A percentile compares a stretch with the other conserved stretches of the same genome.
Evolutionary conservation across 2,797 vertebrate species (phyloP).

Genomic region (Sternotherus odoratus): DNA sequence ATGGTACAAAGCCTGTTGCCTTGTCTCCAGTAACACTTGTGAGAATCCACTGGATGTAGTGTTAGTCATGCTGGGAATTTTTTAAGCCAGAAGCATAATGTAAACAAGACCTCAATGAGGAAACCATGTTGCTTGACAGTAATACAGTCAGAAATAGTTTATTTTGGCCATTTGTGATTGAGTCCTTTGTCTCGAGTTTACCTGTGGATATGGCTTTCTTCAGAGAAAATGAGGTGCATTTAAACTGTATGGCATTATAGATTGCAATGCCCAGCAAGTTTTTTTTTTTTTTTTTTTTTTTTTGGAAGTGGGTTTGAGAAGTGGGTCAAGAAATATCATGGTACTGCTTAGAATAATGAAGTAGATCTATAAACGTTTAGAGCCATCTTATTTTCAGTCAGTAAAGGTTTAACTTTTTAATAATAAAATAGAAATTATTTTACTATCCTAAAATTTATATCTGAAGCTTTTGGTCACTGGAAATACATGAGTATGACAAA

Average conservation of each 20-base stretch:
- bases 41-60: not conserved
- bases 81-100: not conserved
- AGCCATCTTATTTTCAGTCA: not conserved
- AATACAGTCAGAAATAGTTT: not conserved
- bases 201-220: not conserved
- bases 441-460: not conserved
- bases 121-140: slow-evolving; percentile 33
- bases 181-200: not conserved
- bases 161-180: slow-evolving; percentile 5
- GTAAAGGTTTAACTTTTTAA: not conserved
- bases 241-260: not conserved
- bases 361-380: not conserved
- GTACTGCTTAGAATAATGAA: not conserved
- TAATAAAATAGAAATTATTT: not conserved
- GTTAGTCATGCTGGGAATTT: accelerated
- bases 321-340: accelerated
- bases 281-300: not conserved
- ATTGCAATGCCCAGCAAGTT: accelerated
- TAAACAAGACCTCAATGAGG: not conserved
- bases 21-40: not conserved
- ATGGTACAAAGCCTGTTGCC: not conserved
- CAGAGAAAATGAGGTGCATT: not conserved
- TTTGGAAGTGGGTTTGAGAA: not conserved
- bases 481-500: not conserved
- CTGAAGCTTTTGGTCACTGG: slow-evolving; percentile 1